Base-by-base conservation (phyloP, 37 sponge, comb jelly and placozoan species). In the Corticium candelabrum region DNA sequence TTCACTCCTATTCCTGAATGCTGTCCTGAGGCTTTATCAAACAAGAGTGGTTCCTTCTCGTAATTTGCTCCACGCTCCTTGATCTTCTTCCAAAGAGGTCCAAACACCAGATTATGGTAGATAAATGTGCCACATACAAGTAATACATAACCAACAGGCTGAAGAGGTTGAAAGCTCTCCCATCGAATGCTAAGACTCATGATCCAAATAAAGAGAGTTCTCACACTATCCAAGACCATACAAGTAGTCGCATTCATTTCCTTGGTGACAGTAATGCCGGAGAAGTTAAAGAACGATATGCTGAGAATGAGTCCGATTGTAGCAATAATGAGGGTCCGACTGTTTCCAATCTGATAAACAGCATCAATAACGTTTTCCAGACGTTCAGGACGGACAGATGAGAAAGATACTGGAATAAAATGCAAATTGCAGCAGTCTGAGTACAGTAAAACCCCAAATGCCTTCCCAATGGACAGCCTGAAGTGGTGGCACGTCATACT, bases 381-480 rank as follows among this genome's bases (percentile, higher is more conserved):
- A 57, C 78, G 83, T 43, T 38, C 36, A 34, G 73, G 73, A 4
- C 80, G 77, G 67, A 89, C 41, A 0, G 81, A 76, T 39, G 90
- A 87, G 38, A 97, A 70, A 67, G 90, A 91, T 89, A 89, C 89
- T 1, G 95, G 99, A 27, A 94, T 90, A 98, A 85, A 98, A 86
- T 1, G 93, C 88, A 30, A 98, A 29, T 37, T 91, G 88, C 21
- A 91, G 87, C 27, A 92, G 27, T 2, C 69, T 3, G 3, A 92
- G 69, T 2, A 87, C 39, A 69, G 76, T 74, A 56, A 98, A 89
- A 1, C 99, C 99, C 38, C 91, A 98, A 29, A 91, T 82, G 0
- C 99, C 99, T 70, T 98, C 99, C 90, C 92, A 98, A 11, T 95
- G 95, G 0, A 98, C 93, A 1, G 86, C 99, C 68, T 92, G 90